A percentile compares a stretch with the other conserved stretches of the same genome.
Evolutionary conservation across 92 coral and sea anemone genomes (phyloP).

Genomic region (Pocillopora grandis): DNA sequence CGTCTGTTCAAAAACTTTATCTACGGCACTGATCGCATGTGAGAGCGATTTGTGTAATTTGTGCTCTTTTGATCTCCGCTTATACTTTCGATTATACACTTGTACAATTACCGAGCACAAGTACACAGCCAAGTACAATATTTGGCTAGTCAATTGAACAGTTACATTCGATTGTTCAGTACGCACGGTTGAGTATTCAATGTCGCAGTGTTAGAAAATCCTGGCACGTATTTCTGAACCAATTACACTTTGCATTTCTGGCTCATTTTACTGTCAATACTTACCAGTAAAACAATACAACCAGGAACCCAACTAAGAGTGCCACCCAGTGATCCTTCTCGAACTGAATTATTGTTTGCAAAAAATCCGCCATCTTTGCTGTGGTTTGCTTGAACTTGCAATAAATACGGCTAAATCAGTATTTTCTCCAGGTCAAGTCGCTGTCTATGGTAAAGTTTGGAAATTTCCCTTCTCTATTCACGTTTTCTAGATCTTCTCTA

Average conservation of each 20-base stretch:
- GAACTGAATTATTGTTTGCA: background rate
- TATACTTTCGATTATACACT: no score
- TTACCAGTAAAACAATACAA: constrained; percentile 16
- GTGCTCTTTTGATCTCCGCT: no score
- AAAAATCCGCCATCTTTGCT: background rate
- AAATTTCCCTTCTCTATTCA: background rate
- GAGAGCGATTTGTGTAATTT: background rate
- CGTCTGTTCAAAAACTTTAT: background rate
- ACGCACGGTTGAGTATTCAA: no score
- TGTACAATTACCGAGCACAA: no score
- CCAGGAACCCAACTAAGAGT: constrained; percentile 24
- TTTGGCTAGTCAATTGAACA: no score
- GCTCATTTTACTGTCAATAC: background rate
- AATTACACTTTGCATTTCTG: background rate
- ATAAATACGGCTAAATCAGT: background rate
- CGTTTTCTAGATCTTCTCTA: background rate
- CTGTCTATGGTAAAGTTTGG: background rate
- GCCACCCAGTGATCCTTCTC: constrained; percentile 25
- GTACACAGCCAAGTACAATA: no score
- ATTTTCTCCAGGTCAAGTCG: background rate
- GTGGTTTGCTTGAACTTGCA: background rate
- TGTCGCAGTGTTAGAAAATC: no score
- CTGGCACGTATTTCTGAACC: no score
- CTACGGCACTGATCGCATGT: background rate
- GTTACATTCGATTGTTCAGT: no score